These are phyloP conservation scores for Centropristis striata DNA, from an alignment of 2,113 vertebrate species.

Conservation along the genomic window DNA sequence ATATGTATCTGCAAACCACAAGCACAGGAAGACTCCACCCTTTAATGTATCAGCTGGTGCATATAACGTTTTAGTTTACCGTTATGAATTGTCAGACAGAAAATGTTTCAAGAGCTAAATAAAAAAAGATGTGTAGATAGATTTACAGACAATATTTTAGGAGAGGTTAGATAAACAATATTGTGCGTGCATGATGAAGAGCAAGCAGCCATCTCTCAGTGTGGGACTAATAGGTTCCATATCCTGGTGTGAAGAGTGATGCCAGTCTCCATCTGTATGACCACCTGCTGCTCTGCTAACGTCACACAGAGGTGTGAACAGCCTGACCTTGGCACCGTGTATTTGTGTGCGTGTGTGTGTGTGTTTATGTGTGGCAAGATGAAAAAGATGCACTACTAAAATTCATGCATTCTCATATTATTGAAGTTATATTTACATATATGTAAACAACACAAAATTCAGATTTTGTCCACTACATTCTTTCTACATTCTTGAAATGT, in stretches of 20 bases:
- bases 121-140: not conserved
- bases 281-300: slow-evolving; percentile 70
- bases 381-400: not conserved
- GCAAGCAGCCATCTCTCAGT: slow-evolving; percentile 34
- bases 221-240: slow-evolving; percentile 56
- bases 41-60: not conserved
- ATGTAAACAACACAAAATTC: not conserved
- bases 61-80: not conserved
- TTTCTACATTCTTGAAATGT: too few species aligned
- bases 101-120: not conserved
- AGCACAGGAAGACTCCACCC: slow-evolving; percentile 9
- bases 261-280: slow-evolving; percentile 53
- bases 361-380: not conserved
- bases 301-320: slow-evolving; percentile 61
- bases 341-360: slow-evolving; percentile 8
- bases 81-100: not conserved
- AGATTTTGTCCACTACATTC: not conserved
- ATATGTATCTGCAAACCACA: slow-evolving; percentile 6
- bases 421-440: not conserved
- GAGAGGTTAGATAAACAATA: not conserved
- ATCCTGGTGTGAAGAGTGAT: slow-evolving; percentile 61
- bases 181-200: slow-evolving; percentile 1
- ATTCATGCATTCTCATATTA: not conserved
- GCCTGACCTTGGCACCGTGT: slow-evolving; percentile 55
- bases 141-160: not conserved